Evolutionary conservation across 2,113 vertebrate species (phyloP), one percentile per base, ranked within the genome.

Genomic region (Elachura formosa): DNA sequence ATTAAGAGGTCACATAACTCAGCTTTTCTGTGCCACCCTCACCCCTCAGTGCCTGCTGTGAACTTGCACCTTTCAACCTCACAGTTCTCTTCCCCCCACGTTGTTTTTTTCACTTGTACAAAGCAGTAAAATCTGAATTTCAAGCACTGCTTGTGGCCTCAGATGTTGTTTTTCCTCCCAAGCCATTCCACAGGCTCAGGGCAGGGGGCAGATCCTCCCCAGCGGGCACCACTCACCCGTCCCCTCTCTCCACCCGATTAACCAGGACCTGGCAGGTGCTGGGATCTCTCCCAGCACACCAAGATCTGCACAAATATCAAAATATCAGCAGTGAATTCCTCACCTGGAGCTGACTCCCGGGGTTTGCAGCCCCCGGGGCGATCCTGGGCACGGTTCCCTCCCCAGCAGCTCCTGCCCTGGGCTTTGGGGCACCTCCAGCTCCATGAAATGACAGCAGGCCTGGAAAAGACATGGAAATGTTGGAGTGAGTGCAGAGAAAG

Each of bases 171-270:
- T 66, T 72, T 11, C 24, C 49, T 79, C 56, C 79, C 74, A 28
- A 83, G 31, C 55, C 46, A 33, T 91, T 95, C 73, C 28, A 23
- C 64, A 80, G 73, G 77, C 89, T 83, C 5, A 0, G 74, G 64
- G 58, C 9, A 78, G 43, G 54, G 74, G 23, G 26, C 33, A 48
- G 64, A 18, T 49, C 45, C 34, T 52, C 71, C 54, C 80, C 88
- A 25, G 24, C 0, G 8, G 76, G 76, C 62, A 75, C 63, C 84
- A 74, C 34, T 87, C 38, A 85, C 25, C 91, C 69, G 14, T 93
- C 84, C 81, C 81, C 54, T 95, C 92, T 96, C 84, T 93, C 66
- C 84, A 84, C n/a, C 81, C 59, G 40, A 54, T 36, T 87, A 46
- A 87, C 4, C 87, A 73, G 54, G 45, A 22, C 56, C 48, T 8